Evolutionary conservation across 1,140 invertebrate species (phyloP), one percentile per base, ranked within the genome.

Genomic region (Tribolium castaneum): DNA sequence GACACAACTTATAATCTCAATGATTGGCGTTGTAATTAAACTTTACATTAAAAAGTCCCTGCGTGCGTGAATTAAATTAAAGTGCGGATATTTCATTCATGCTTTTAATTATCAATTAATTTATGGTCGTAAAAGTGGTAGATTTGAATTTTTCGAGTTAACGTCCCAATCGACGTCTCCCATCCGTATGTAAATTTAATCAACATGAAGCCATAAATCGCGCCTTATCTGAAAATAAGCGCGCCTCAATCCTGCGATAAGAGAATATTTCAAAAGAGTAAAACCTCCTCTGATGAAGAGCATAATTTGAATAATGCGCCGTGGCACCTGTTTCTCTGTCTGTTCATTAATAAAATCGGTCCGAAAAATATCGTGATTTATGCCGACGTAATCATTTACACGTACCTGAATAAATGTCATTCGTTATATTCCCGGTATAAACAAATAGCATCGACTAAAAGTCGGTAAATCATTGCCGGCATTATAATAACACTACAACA

Each of bases 401-500:
- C 59, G 59, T 66, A 34, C 59, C 59, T 13, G 59, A 66, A 66
- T 66, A 66, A 66, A 66, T 35, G 59, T 66, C 59, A 66, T 66
- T 35, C 30, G 59, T 66, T 66, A 66, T 66, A 22, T 66, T 35
- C 25, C 59, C 25, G 3, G 30, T 34, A 66, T 66, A 66, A 66
- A 66, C 59, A 66, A 66, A 66, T 66, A 66, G n/a, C 59, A 66
- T 35, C 25, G 59, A 66, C 14, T n/a, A 35, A 30, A 35, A 66
- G 59, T 66, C 59, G 59, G 59, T 66, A 66, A 66, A 66, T 66
- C 59, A 66, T 66, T 9, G 14, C 25, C 25, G 30, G 30, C 59
- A 66, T 66, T 66, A 66, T 66, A 66, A 66, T 66, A 66, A 66
- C 59, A 66, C 59, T 66, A 66, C 59, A 66, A 66, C 59, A 66